Base-by-base conservation (phyloP, 2,888 invertebrate genomes). In the Idaea dimidiata region DNA sequence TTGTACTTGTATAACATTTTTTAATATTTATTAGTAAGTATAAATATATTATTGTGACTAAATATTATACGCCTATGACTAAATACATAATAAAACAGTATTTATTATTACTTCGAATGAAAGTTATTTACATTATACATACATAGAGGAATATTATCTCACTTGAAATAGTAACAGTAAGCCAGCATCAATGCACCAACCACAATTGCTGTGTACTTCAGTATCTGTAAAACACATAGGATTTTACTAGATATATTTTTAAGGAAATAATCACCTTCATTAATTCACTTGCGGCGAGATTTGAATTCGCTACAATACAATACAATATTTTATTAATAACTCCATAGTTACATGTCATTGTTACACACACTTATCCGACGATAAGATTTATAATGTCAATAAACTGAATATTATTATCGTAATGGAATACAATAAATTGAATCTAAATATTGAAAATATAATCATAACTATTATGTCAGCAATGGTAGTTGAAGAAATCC, bases 221-320 rank as follows among this genome's bases (percentile, higher is more conserved):
- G 63, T 18, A 81, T 62, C 83, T 83, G 78, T 3, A 80, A 81
- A 57, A 66, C 67, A 65, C 66, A 14, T 60, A 54, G 16, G n/a
- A 6, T 55, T 54, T 17, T 55, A 16, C 8, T 17, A 16, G 10
- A 17, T n/a, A 6, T 54, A n/a, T 8, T 54, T 1, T 16, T n/a
- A 16, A 54, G 54, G n/a, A 54, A 59, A 7, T 14, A 33, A 56
- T 43, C 33, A 18, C n/a, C n/a, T n/a, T n/a, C n/a, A n/a, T n/a
- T n/a, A n/a, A n/a, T n/a, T n/a, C n/a, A n/a, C n/a, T n/a, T n/a
- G n/a, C n/a, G n/a, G n/a, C n/a, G n/a, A n/a, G n/a, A n/a, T n/a
- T n/a, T n/a, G n/a, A n/a, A n/a, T n/a, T n/a, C n/a, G n/a, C n/a
- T n/a, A n/a, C n/a, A n/a, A n/a, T n/a, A n/a, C n/a, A n/a, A n/a